Evolutionary conservation across 2,113 vertebrate genomes (phyloP).

Genomic region (Strix uralensis): DNA sequence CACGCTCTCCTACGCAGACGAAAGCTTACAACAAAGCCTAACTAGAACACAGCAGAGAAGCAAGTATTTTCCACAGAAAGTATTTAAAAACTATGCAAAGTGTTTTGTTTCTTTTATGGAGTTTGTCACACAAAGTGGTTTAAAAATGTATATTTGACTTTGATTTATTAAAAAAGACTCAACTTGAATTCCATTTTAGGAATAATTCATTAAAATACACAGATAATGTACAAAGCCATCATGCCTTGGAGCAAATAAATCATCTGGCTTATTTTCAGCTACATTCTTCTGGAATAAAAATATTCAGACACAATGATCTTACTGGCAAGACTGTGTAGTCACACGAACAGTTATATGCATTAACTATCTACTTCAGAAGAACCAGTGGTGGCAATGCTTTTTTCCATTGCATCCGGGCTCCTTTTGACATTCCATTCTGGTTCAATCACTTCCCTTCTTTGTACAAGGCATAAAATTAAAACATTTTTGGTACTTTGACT

Average conservation of each 20-base stretch:
- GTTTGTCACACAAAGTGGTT: background rate
- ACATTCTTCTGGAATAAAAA: conserved; percentile 50
- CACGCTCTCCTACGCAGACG: accelerated
- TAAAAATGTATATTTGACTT: background rate
- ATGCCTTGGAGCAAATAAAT: conserved; percentile 12
- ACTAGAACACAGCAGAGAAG: background rate
- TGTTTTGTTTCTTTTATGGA: background rate
- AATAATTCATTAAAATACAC: conserved; percentile 32
- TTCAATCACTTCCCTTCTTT: conserved; percentile 69
- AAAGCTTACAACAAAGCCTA: background rate
- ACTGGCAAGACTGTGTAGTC: conserved; percentile 8
- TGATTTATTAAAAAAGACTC: conserved; percentile 12
- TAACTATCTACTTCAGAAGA: conserved; percentile 34
- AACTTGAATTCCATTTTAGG: conserved; percentile 38
- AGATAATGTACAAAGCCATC: conserved; percentile 7
- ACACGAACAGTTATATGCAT: background rate
- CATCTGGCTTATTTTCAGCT: conserved; percentile 33
- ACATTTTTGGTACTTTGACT: conserved; percentile 49
- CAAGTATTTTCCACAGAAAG: background rate
- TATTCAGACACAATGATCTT: conserved; percentile 25
- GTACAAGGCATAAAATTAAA: conserved; percentile 58
- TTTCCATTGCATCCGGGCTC: conserved; percentile 45
- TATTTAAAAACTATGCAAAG: background rate
- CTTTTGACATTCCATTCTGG: conserved; percentile 67
- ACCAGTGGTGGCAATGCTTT: conserved; percentile 14